These are phyloP conservation scores for Drosophila tripunctata DNA, from an alignment of 2,888 invertebrate species.

Conservation along the genomic window DNA sequence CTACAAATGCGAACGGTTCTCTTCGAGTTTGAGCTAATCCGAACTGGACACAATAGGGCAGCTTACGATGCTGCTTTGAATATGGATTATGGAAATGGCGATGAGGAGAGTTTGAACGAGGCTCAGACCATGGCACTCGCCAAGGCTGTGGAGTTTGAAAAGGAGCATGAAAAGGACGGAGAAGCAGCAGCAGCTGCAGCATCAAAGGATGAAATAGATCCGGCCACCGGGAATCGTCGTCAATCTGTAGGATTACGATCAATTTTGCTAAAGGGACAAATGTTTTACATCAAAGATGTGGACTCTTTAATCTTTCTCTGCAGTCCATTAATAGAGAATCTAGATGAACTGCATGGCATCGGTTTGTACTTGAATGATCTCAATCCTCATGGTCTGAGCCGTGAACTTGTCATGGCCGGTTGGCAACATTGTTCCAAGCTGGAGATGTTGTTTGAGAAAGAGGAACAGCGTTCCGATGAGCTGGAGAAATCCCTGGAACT, in stretches of 20 bases:
- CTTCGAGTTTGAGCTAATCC: constrained; percentile 92
- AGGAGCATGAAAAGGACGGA: constrained; percentile 42
- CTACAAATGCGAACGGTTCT: constrained; percentile 91
- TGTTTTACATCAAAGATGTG: constrained; percentile 92
- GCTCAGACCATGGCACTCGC: constrained; percentile 67
- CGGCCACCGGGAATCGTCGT: constrained; percentile 54
- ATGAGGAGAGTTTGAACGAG: constrained; percentile 65
- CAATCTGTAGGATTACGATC: constrained; percentile 83
- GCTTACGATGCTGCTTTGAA: constrained; percentile 74
- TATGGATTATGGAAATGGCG: constrained; percentile 74
- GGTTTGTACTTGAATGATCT: constrained; percentile 92
- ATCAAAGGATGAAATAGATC: constrained; percentile 65
- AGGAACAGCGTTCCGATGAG: constrained; percentile 91
- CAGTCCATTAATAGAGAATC: constrained; percentile 94
- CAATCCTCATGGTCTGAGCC: constrained; percentile 93
- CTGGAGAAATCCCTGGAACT: constrained; percentile 91
- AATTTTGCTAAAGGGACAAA: constrained; percentile 93
- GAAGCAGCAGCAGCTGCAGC: constrained; percentile 28
- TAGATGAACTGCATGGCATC: constrained; percentile 92
- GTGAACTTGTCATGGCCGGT: constrained; percentile 92
- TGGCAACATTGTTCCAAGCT: constrained; percentile 93
- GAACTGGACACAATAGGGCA: constrained; percentile 84
- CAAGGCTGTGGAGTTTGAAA: constrained; percentile 55
- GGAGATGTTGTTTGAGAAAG: constrained; percentile 92
- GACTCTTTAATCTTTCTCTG: constrained; percentile 93